phyloP scores from a whole-genome alignment of 2,888 invertebrate species.

The Patella caerulea region DNA sequence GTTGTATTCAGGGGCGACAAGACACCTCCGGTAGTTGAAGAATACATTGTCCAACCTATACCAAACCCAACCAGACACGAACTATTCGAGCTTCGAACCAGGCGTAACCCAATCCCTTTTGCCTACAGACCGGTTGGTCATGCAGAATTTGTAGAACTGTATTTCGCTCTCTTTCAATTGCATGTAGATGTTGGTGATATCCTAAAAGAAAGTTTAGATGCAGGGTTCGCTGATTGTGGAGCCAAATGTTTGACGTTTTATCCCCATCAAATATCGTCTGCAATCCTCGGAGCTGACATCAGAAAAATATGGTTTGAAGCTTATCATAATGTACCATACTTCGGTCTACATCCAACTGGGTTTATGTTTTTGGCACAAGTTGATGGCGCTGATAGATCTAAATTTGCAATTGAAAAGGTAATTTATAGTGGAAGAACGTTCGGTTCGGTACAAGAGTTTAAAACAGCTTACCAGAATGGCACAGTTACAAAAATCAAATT shows the following conservation, averaged over 20 bases:
- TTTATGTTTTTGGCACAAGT: conserved; percentile 50
- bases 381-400: conserved; percentile 33
- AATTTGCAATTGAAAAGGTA: conserved; percentile 42
- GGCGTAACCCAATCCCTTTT: conserved; percentile 43
- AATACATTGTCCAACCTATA: conserved; percentile 54
- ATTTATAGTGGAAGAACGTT: conserved; percentile 42
- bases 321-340: conserved; percentile 41
- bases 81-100: conserved; percentile 28
- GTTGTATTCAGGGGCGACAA: conserved; percentile 50
- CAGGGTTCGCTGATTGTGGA: conserved; percentile 42
- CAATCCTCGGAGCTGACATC: conserved; percentile 32
- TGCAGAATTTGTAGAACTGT: conserved; percentile 38
- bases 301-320: conserved; percentile 49
- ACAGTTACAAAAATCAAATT: conserved; percentile 7
- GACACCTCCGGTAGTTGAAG: conserved; percentile 43
- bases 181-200: conserved; percentile 42
- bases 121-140: conserved; percentile 45
- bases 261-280: conserved; percentile 41
- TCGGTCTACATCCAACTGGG: conserved; percentile 46
- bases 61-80: conserved; percentile 41
- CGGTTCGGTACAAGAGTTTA: conserved; percentile 33
- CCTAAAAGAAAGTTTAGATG: conserved; percentile 54
- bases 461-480: conserved; percentile 25
- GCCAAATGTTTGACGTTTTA: conserved; percentile 44
- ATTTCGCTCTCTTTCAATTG: conserved; percentile 20